Base-by-base conservation (phyloP, 2,797 vertebrate genomes). In the Eidolon dupreanum region DNA sequence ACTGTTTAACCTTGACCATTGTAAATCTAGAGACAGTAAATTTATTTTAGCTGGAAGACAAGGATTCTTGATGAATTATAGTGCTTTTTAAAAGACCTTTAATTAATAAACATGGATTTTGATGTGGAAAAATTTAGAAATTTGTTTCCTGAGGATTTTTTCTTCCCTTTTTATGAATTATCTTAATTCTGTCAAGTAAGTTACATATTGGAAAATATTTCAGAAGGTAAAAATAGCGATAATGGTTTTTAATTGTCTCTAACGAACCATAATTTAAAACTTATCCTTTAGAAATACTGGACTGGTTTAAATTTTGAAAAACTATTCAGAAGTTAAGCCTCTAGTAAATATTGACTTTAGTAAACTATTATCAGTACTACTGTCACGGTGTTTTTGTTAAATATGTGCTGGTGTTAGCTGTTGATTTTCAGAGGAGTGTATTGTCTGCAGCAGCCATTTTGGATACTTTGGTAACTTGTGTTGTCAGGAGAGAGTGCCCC, bases 141-240 rank as follows among this genome's bases (percentile, higher is more conserved):
- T 93, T 41, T 7, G 33, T 92, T 94, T 53, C 38, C 13, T 70
- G 22, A 90, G 38, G 33, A 4, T 63, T 77, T 92, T 86, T 66
- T 61, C 19, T n/a, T 38, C 6, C 15, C 11, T n/a, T 83, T 90
- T 63, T 79, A 31, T 90, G 46, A 90, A 55, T 46, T 85, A 59
- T 28, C 66, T 96, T 83, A 88, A 28, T 78, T 83, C 6, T 96
- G 22, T 49, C 28, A 74, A 70, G 65, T 90, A 93, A 82, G 33
- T 66, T 93, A 73, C 19, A 20, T 73, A 55, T n/a, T 85, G 38
- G 94, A 84, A 92, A 92, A 82, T 94, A 88, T 68, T 95, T 93
- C 55, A 96, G 26, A 75, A 88, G n/a, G 33, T 38, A 71, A 12
- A 90, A 75, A n/a, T 3, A 73, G 5, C 2, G 55, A 6, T 51